Evolutionary conservation across 2,888 invertebrate genomes (phyloP).

Genomic region (Eudemis profundana): DNA sequence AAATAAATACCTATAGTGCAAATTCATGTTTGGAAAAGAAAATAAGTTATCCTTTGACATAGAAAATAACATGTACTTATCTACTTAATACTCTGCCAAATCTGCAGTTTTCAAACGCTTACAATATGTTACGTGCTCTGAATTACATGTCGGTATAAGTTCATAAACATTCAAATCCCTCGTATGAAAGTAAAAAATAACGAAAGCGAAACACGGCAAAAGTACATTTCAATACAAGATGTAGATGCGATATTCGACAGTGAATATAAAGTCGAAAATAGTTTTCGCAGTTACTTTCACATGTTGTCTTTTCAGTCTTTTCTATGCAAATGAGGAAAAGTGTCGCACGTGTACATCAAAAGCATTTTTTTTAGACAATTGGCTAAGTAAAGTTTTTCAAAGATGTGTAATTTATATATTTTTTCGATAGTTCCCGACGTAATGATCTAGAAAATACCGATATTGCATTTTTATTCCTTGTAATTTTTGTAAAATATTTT

Average conservation of each 20-base stretch:
- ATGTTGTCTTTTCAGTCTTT: neutral
- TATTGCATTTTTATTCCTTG: no score
- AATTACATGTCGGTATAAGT: conserved; percentile 8
- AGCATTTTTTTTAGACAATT: no score
- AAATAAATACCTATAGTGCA: no score
- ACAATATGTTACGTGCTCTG: conserved; percentile 23
- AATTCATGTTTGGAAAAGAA: no score
- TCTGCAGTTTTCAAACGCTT: neutral
- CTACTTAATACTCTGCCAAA: neutral
- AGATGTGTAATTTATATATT: no score
- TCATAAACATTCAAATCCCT: conserved; percentile 22
- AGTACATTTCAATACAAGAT: neutral
- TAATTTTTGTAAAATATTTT: no score
- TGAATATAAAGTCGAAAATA: neutral
- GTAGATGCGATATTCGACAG: neutral
- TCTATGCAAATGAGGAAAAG: conserved; percentile 20
- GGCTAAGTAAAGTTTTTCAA: no score
- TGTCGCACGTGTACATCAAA: neutral
- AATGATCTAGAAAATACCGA: no score
- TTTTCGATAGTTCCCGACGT: no score
- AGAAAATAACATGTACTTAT: no score
- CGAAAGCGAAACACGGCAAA: neutral
- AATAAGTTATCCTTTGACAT: no score
- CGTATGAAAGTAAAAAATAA: conserved; percentile 5
- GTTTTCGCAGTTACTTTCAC: neutral